Evolutionary conservation across 37 sponge, comb jelly and placozoan genomes (phyloP), one percentile per base, ranked within the genome.

Genomic region (Hormiphora californensis): DNA sequence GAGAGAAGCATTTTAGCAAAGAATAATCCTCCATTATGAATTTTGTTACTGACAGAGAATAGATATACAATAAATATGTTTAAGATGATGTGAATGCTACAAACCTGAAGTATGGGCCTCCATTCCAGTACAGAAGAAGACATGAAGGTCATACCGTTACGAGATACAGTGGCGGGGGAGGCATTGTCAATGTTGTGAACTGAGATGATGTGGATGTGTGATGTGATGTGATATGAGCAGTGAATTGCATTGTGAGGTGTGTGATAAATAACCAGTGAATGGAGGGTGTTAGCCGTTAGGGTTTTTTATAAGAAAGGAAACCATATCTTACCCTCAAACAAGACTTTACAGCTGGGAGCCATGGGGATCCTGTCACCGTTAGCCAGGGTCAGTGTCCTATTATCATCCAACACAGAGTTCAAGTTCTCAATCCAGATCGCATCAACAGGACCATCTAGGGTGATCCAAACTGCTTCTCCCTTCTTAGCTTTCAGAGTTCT

Each of bases 341-440:
- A 88, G 49, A 97, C 91, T 86, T 97, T 97, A 86, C 95, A 94
- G 55, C 90, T 89, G 22, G 93, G 91, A 19, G 94, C 89, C 99
- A 97, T 97, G 36, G 94, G 92, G 21, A 97, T 97, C 11, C 95
- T 89, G 39, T 97, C 99, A 4, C 99, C 99, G 85, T 94, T 97
- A 36, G 95, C 95, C 49, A 97, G 90, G 0, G 95, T 94, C 30
- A 97, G 92, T 0, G 95, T 97, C 90, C 94, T 94, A 91, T 97
- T 97, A 87, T 97, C 99, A 39, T 97, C 99, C 88, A 97, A 65
- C 32, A 97, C 99, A 89, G 90, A 91, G 90, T 97, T 97, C 61
- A 97, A 90, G 73, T 97, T 97, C 88, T 97, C 99, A 65, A 97
- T 97, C 99, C 99, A 97, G 38, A 97, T 91, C 7, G 99, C 93